Evolutionary conservation across 2,113 vertebrate species (phyloP), one percentile per base, ranked within the genome.

Genomic region (Pseudonaja textilis): DNA sequence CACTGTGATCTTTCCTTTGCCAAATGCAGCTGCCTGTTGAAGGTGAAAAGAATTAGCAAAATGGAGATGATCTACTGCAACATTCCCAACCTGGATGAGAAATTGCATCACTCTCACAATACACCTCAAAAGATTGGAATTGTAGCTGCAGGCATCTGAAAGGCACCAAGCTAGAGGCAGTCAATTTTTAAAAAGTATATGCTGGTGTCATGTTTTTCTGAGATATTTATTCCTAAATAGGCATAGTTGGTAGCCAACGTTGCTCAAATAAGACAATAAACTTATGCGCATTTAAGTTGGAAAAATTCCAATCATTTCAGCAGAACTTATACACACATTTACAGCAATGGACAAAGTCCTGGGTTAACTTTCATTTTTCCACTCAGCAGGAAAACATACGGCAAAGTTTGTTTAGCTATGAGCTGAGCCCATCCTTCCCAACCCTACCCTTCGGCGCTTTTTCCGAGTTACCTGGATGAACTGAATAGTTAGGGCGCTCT

Each of bases 401-500:
- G 39, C 6, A 42, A 81, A 22, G 34, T 81, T 42, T 81, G 74
- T 81, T 81, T 12, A 50, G 85, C 39, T 45, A 10, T 50, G 74
- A 42, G 16, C 34, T 34, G 7, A 81, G 39, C 69, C 56, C 3
- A 16, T 1, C 91, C 18, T 6, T 1, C 3, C 23, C 87, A 18
- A 3, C n/a, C 74, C 39, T 22, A 3, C 69, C 69, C 34, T 29
- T 10, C 45, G 11, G n/a, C 90, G 34, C 39, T 8, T 23, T 39
- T 22, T 25, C 22, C 16, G 34, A 74, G 88, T 94, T 96, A 97
- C 97, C 97, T 98, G 97, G 93, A 97, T 98, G 91, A 98, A 98
- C 94, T 98, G 97, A 93, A 98, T 98, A 85, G 97, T 98, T 42
- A 98, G 95, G 22, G 97, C 97, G 94, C 97, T 98, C 94, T 98